These are phyloP conservation scores for Spilogale gracilis DNA, from an alignment of 2,113 vertebrate species.

Conservation along the genomic window DNA sequence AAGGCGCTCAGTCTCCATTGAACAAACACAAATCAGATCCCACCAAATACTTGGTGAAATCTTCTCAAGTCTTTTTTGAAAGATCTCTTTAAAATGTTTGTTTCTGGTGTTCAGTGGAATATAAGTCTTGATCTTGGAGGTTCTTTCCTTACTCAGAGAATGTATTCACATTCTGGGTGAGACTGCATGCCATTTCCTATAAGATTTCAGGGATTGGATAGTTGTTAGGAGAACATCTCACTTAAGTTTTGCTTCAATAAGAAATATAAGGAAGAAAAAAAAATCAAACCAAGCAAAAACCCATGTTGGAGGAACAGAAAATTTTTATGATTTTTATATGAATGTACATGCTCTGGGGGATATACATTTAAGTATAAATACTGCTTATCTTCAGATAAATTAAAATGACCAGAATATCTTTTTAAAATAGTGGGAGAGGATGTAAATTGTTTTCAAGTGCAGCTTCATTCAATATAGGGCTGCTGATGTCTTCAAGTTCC, in stretches of 20 bases:
- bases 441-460: background rate
- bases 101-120: background rate
- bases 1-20: background rate
- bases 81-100: background rate
- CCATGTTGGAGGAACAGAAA: background rate
- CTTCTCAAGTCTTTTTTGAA: background rate
- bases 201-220: background rate
- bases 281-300: background rate
- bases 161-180: background rate
- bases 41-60: background rate
- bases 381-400: background rate
- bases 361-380: background rate
- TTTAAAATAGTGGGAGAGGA: background rate
- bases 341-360: background rate
- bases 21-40: background rate
- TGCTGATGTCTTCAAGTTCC: background rate
- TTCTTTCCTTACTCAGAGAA: background rate
- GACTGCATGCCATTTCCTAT: background rate
- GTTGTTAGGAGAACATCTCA: background rate
- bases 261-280: background rate
- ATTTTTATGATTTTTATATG: background rate
- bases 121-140: background rate
- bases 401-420: background rate
- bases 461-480: background rate
- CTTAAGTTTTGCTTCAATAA: background rate